Evolutionary conservation across 1,140 invertebrate species (phyloP).

Genomic region (Marisa cornuarietis): DNA sequence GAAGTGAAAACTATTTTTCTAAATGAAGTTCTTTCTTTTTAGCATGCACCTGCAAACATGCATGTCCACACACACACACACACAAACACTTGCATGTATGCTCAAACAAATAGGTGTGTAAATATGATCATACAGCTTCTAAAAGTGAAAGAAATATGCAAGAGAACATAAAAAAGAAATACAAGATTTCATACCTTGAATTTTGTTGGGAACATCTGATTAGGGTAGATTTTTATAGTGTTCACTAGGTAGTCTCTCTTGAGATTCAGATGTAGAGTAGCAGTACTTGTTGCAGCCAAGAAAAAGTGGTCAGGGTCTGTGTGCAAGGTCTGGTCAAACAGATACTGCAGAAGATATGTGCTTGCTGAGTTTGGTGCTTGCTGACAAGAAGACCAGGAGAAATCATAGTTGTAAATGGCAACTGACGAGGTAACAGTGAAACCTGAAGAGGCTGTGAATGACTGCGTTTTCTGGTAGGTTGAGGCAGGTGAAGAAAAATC

Average conservation of each 20-base stretch:
- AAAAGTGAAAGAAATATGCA: background rate
- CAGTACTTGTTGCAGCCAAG: slow-evolving; percentile 22
- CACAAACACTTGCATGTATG: background rate
- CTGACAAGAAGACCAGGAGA: slow-evolving; percentile 1
- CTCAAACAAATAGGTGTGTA: too few species aligned
- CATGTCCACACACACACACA: background rate
- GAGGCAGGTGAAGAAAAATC: slow-evolving; percentile 31
- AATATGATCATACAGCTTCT: too few species aligned
- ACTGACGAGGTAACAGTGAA: slow-evolving; percentile 33
- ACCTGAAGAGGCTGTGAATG: slow-evolving; percentile 29
- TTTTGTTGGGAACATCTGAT: slow-evolving; percentile 30
- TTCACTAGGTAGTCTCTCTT: slow-evolving; percentile 38
- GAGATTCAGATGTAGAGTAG: slow-evolving; percentile 40
- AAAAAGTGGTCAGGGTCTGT: slow-evolving; percentile 36
- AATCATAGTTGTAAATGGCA: slow-evolving; percentile 30
- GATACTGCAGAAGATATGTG: slow-evolving; percentile 36
- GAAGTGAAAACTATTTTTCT: slow-evolving; percentile 2
- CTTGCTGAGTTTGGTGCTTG: slow-evolving; percentile 21
- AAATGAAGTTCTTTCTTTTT: background rate
- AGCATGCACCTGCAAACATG: too few species aligned
- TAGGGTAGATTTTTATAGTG: slow-evolving; percentile 44
- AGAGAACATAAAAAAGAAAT: background rate
- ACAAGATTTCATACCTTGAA: slow-evolving; percentile 39
- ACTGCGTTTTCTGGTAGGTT: slow-evolving; percentile 30
- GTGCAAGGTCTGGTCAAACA: slow-evolving; percentile 53